These are phyloP conservation scores for Helostoma temminkii DNA, from an alignment of 2,797 vertebrate species.

Conservation along the genomic window DNA sequence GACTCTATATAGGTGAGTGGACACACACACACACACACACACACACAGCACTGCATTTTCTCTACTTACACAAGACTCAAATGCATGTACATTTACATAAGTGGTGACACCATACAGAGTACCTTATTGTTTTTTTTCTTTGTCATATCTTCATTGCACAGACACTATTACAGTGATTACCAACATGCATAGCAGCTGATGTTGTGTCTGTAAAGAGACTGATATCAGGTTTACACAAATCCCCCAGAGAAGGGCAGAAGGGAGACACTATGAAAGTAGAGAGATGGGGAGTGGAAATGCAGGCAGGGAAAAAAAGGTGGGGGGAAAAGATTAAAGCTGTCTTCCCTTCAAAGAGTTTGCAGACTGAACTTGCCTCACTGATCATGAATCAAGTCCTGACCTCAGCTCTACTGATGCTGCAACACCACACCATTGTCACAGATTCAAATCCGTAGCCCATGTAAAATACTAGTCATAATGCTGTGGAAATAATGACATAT, in stretches of 20 bases:
- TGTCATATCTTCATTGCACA: constrained; percentile 1
- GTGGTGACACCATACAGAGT: not conserved
- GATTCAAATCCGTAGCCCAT: constrained; percentile 10
- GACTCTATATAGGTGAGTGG: constrained; percentile 95
- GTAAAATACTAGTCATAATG: constrained; percentile 6
- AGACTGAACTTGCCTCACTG: constrained; percentile 21
- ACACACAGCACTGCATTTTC: not conserved
- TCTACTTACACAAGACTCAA: not conserved
- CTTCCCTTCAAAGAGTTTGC: constrained; percentile 46
- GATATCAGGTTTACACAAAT: constrained; percentile 27
- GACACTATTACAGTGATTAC: constrained; percentile 27
- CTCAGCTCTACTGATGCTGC: constrained; percentile 1
- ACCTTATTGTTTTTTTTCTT: constrained; percentile 19
- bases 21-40: constrained; percentile 5
- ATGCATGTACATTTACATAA: not conserved
- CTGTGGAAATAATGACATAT: constrained; percentile 13
- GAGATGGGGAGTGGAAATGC: constrained; percentile 10
- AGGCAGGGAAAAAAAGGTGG: not conserved
- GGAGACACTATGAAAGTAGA: constrained; percentile 17
- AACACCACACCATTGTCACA: constrained; percentile 20
- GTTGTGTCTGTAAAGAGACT: constrained; percentile 34
- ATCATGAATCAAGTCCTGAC: constrained; percentile 33
- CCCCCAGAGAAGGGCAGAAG: constrained; percentile 8
- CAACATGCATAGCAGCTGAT: constrained; percentile 19
- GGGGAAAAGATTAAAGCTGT: constrained; percentile 42